Evolutionary conservation across 2,888 invertebrate genomes (phyloP).

Genomic region (Parnassius orleans): DNA sequence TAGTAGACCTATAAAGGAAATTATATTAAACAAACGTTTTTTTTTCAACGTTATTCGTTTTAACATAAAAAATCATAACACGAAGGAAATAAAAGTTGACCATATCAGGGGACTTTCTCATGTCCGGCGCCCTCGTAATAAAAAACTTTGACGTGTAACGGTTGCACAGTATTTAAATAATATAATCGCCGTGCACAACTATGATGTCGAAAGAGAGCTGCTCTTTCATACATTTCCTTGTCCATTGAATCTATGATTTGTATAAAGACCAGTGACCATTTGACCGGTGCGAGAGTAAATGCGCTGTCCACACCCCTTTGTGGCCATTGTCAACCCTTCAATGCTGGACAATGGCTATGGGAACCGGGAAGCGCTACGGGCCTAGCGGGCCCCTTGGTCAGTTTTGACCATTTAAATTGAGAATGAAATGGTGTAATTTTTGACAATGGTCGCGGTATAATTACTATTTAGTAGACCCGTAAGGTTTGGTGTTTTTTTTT

Average conservation of each 20-base stretch:
- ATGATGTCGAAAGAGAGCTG: conserved; percentile 61
- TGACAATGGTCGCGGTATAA: conserved; percentile 17
- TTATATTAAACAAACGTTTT: no score
- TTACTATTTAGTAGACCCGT: conserved; percentile 21
- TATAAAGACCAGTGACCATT: conserved; percentile 69
- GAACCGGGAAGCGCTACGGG: conserved; percentile 69
- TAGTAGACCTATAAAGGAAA: no score
- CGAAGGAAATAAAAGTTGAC: background rate
- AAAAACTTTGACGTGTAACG: conserved; percentile 73
- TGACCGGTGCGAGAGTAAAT: conserved; percentile 67
- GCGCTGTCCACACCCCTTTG: conserved; percentile 79
- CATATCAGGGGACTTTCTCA: conserved; percentile 60
- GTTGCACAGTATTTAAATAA: conserved; percentile 72
- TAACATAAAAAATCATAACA: no score
- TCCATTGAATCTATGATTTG: conserved; percentile 65
- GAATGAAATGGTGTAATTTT: conserved; percentile 47
- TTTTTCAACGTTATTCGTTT: no score
- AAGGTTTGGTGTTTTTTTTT: conserved; percentile 27
- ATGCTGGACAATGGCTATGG: conserved; percentile 62
- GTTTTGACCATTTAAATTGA: conserved; percentile 59
- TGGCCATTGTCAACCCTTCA: conserved; percentile 70
- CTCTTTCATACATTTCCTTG: conserved; percentile 75
- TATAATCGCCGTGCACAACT: conserved; percentile 65
- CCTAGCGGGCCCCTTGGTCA: conserved; percentile 45
- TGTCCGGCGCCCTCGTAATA: conserved; percentile 56